A percentile compares a stretch with the other conserved stretches of the same genome.
These are phyloP conservation scores for Tipula confusa DNA, from an alignment of 2,888 invertebrate genomes.

Conservation along the genomic window DNA sequence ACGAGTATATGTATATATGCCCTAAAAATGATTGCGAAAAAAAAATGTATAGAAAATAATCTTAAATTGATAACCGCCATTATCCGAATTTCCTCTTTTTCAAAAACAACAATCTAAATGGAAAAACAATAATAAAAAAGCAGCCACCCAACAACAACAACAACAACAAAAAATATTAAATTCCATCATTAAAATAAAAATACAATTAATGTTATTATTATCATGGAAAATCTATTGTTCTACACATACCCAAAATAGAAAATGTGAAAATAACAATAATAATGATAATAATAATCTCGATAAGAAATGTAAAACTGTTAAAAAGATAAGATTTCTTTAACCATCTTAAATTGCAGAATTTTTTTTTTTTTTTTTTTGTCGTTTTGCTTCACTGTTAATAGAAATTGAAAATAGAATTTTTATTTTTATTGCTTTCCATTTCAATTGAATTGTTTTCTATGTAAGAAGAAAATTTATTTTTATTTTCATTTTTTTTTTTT, in stretches of 20 bases:
- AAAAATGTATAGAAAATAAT: background rate
- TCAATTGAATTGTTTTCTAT: background rate
- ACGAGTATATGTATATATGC: background rate
- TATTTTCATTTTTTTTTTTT: no score
- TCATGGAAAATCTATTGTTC: background rate
- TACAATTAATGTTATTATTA: conserved; percentile 3
- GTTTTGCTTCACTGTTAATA: background rate
- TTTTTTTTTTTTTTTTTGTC: background rate
- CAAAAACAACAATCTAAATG: background rate
- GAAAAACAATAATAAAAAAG: background rate
- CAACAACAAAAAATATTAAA: background rate
- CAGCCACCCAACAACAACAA: no score
- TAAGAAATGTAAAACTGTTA: conserved; percentile 6
- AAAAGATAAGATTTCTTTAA: conserved; percentile 1
- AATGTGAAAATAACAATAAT: no score
- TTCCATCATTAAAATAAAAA: conserved; percentile 20
- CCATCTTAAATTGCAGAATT: background rate
- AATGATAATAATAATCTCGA: background rate
- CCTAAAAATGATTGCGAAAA: background rate
- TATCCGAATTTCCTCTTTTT: background rate
- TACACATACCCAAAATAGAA: background rate
- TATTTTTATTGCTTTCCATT: background rate
- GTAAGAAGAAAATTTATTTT: no score
- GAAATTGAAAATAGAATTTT: background rate
- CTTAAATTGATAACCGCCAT: background rate